These are phyloP conservation scores for Tragopan temminckii DNA, from an alignment of 2,797 vertebrate genomes.

Conservation along the genomic window DNA sequence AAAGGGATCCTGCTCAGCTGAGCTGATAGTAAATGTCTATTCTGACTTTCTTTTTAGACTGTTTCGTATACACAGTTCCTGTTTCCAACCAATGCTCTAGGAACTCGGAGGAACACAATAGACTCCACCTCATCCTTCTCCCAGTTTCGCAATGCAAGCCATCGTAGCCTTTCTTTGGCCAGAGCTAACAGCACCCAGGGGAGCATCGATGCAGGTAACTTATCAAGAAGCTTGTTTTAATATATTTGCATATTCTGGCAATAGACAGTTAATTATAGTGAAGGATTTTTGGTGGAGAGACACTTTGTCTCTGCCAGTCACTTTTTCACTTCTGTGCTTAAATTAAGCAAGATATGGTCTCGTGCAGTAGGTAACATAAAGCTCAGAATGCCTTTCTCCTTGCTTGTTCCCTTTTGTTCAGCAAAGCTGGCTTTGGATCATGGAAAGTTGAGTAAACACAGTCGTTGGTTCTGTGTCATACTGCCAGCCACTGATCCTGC, in stretches of 20 bases:
- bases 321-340: neutral
- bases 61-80: slow-evolving; percentile 98
- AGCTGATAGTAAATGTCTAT: neutral
- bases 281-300: neutral
- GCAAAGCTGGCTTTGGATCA: neutral
- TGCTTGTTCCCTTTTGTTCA: neutral
- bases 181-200: slow-evolving; percentile 97
- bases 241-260: neutral
- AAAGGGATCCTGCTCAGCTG: neutral
- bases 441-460: neutral
- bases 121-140: slow-evolving; percentile 97
- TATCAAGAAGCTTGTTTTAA: neutral
- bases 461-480: accelerated
- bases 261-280: neutral
- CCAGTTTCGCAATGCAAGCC: slow-evolving; percentile 94
- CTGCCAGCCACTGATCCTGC: neutral
- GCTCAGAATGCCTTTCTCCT: neutral
- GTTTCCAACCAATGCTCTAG: slow-evolving; percentile 94
- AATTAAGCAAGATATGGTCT: neutral
- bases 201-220: slow-evolving; percentile 93
- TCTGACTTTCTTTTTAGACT: slow-evolving; percentile 83
- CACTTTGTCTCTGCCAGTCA: neutral
- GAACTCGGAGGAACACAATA: slow-evolving; percentile 94
- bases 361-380: neutral
- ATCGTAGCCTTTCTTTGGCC: slow-evolving; percentile 94